phyloP scores from a whole-genome alignment of 2,888 invertebrate genomes.

The Aporophyla lueneburgensis region DNA sequence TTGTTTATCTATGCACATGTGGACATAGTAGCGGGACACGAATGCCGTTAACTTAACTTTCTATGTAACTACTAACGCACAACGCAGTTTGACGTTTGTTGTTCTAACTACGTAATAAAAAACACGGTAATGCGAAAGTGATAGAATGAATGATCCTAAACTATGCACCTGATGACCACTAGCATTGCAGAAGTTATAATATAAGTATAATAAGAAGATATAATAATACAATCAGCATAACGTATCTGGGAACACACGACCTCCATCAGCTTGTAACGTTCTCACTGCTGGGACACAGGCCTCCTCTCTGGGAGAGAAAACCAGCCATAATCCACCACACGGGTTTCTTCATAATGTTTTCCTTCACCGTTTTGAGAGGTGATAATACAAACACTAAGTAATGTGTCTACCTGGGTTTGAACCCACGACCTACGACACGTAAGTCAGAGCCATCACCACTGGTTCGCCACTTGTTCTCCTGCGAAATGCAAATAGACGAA shows the following conservation, averaged over 20 bases:
- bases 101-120: conserved; percentile 36
- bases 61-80: conserved; percentile 42
- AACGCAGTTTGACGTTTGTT: conserved; percentile 14
- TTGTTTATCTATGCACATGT: conserved; percentile 30
- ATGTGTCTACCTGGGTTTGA: too few relatives aligned
- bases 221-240: too few relatives aligned
- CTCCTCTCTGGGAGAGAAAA: not conserved
- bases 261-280: not conserved
- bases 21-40: conserved; percentile 44
- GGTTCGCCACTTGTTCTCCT: too few relatives aligned
- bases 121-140: conserved; percentile 30
- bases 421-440: too few relatives aligned
- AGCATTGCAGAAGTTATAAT: too few relatives aligned
- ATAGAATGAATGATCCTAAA: not conserved
- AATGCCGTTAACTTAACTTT: conserved; percentile 51
- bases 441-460: too few relatives aligned
- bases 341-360: too few relatives aligned
- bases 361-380: too few relatives aligned
- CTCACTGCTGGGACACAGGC: not conserved
- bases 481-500: too few relatives aligned
- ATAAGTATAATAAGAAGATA: too few relatives aligned
- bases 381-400: too few relatives aligned
- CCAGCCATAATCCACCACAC: not conserved
- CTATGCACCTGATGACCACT: not conserved
- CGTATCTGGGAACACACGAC: too few relatives aligned